Evolutionary conservation across 1,140 invertebrate species (phyloP), one percentile per base, ranked within the genome.

Genomic region (Leguminivora glycinivorella): DNA sequence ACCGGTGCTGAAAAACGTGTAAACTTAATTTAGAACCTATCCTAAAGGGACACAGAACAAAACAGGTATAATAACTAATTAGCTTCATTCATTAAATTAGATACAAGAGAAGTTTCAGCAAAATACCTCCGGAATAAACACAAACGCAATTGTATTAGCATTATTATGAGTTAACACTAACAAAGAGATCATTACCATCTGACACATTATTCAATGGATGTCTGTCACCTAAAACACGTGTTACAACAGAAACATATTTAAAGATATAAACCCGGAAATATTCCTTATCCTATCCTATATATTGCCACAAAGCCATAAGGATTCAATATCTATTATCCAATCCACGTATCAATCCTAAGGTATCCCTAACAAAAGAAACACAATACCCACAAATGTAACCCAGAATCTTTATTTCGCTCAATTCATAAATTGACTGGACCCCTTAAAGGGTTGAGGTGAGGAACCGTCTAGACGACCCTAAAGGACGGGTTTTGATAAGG

Each of bases 381-480:
- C 26, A n/a, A 63, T 17, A 31, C 26, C 58, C 25, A 34, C 58
- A 63, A 67, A 34, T 19, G 31, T 31, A 67, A 67, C 38, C 25
- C 14, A 22, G 24, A 40, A 40, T 25, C 66, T 67, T 40, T 38
- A 38, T 40, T 67, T 67, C 66, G n/a, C 38, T 24, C 71, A 84
- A 85, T 72, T 76, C 77, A 73, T 82, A 85, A 87, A 83, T 83
- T 82, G 77, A 78, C 75, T 83, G 87, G 82, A 82, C 80, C 83
- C 83, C 79, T 76, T 79, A 82, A 87, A 81, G 87, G 83, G 84
- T 84, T 80, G 79, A 87, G 87, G 87, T 90, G 88, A 84, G 84
- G 83, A 83, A 74, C 77, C 83, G 88, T 90, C 88, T 91, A 91
- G 88, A 91, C 88, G 84, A 81, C 78, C 85, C 87, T 80, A 84